phyloP scores from a whole-genome alignment of 2,888 invertebrate genomes.

The Palloptera scutellata region DNA sequence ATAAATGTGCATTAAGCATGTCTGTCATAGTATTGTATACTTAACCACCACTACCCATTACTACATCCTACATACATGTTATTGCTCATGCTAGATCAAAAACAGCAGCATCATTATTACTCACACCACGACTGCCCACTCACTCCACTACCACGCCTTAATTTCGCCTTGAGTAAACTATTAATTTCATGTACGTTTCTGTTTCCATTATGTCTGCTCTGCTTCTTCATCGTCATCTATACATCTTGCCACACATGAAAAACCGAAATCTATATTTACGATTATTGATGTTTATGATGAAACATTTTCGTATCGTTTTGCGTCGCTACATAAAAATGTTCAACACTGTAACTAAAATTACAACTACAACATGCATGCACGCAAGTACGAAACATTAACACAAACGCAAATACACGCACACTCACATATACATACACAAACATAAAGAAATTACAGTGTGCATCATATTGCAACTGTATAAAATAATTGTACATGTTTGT shows the following conservation, averaged over 20 bases:
- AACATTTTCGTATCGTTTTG: slow-evolving; percentile 46
- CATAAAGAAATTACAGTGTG: not conserved
- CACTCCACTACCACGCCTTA: slow-evolving; percentile 38
- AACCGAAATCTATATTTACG: slow-evolving; percentile 48
- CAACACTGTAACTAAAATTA: slow-evolving; percentile 6
- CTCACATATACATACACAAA: slow-evolving; percentile 15
- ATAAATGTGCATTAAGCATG: too few relatives aligned
- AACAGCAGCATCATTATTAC: not conserved
- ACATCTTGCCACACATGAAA: slow-evolving; percentile 10
- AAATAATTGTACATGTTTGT: slow-evolving; percentile 28
- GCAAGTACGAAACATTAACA: not conserved
- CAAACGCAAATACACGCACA: not conserved
- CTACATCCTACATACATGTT: too few relatives aligned
- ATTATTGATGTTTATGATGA: slow-evolving; percentile 48
- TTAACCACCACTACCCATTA: too few relatives aligned
- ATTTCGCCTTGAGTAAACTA: slow-evolving; percentile 28
- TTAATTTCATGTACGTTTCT: slow-evolving; percentile 35
- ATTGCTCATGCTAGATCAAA: too few relatives aligned
- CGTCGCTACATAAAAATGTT: slow-evolving; percentile 42
- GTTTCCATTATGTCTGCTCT: slow-evolving; percentile 27
- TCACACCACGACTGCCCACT: slow-evolving; percentile 17
- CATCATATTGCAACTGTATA: slow-evolving; percentile 15
- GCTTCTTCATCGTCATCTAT: not conserved
- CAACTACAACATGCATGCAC: slow-evolving; percentile 9
- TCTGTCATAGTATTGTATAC: too few relatives aligned